These are phyloP conservation scores for Heterodera schachtii DNA, from an alignment of 1,140 invertebrate species.

Conservation along the genomic window DNA sequence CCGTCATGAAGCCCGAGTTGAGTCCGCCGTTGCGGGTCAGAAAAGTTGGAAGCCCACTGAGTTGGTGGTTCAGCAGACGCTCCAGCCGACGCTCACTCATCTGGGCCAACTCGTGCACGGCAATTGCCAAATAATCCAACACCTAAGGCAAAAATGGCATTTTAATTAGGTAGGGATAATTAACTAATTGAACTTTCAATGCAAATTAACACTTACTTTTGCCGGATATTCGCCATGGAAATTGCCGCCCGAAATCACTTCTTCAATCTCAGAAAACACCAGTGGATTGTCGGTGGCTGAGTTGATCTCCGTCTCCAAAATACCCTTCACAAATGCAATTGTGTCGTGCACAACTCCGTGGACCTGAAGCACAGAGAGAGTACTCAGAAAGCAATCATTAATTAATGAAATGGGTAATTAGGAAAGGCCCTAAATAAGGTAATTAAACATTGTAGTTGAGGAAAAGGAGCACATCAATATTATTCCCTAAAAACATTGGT, in stretches of 20 bases:
- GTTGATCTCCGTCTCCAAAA: constrained; percentile 76
- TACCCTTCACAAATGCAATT: constrained; percentile 73
- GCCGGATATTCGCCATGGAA: constrained; percentile 77
- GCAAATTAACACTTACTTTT: constrained; percentile 68
- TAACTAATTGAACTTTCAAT: background rate
- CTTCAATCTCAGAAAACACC: constrained; percentile 74
- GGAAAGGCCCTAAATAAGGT: too few relatives aligned
- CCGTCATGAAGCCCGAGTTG: constrained; percentile 79
- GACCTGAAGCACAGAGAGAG: constrained; percentile 56
- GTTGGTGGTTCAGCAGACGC: constrained; percentile 75
- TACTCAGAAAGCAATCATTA: background rate
- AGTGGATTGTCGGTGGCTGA: constrained; percentile 78
- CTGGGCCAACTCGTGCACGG: constrained; percentile 75
- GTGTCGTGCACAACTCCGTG: constrained; percentile 77
- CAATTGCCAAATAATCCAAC: constrained; percentile 77
- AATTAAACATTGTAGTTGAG: too few relatives aligned
- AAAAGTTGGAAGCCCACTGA: constrained; percentile 71
- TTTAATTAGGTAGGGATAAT: background rate
- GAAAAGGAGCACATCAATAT: too few relatives aligned
- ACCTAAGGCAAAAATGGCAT: constrained; percentile 64
- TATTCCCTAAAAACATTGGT: too few relatives aligned
- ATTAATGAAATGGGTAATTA: constrained; percentile 20
- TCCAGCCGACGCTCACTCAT: constrained; percentile 77
- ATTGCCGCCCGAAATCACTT: constrained; percentile 77
- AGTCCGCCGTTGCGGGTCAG: constrained; percentile 75